Evolutionary conservation across 2,797 vertebrate genomes (phyloP).

Genomic region (Psittacula echo): DNA sequence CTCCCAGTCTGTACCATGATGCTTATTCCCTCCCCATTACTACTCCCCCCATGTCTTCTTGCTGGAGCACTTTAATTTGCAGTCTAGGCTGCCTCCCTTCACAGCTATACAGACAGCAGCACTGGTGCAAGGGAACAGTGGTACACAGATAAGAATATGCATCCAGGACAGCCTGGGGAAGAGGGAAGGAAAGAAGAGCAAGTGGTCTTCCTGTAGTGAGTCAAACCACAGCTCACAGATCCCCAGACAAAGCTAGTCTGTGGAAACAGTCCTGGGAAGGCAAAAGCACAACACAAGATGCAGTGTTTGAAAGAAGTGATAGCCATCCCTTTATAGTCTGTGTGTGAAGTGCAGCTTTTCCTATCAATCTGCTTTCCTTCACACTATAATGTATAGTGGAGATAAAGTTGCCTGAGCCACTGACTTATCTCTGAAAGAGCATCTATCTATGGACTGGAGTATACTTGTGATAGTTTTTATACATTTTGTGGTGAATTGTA

Average conservation of each 20-base stretch:
- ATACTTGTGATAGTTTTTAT: background rate
- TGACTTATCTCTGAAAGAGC: background rate
- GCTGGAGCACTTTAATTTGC: background rate
- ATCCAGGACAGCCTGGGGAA: background rate
- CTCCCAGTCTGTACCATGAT: background rate
- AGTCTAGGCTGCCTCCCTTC: background rate
- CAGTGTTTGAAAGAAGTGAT: background rate
- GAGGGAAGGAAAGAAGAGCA: background rate
- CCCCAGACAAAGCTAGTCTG: background rate
- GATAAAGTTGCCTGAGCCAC: background rate
- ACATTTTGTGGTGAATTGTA: background rate
- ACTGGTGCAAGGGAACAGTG: background rate
- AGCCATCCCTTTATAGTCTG: background rate
- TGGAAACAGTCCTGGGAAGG: background rate
- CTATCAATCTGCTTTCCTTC: background rate
- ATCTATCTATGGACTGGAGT: background rate
- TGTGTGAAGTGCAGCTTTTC: background rate
- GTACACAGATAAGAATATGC: background rate
- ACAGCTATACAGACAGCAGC: background rate
- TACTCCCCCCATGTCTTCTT: background rate
- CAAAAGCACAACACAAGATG: background rate
- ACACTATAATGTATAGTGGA: background rate
- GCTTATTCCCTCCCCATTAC: background rate
- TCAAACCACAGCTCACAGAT: background rate
- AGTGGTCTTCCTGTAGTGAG: background rate